Percentiles rank a stretch among this genome's conserved stretches.
These are phyloP conservation scores for Scophthalmus maximus DNA, from an alignment of 2,113 vertebrate species.

Conservation along the genomic window DNA sequence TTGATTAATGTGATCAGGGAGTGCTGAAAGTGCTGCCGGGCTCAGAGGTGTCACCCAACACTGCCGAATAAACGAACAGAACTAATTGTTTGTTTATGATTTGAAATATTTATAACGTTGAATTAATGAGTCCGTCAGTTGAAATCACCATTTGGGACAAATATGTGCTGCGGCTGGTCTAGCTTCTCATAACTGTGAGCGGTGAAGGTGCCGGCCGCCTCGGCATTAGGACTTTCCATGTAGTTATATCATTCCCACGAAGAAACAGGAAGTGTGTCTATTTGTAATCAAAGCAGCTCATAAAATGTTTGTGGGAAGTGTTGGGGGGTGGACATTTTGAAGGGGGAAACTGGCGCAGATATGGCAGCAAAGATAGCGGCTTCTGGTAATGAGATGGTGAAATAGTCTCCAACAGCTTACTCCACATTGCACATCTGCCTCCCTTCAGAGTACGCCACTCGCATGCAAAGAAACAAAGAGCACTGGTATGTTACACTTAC, in stretches of 20 bases:
- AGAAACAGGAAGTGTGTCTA: constrained; percentile 40
- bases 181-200: constrained; percentile 4
- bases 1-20: constrained; percentile 82
- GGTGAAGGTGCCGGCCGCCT: neutral
- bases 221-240: constrained; percentile 40
- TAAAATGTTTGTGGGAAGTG: constrained; percentile 49
- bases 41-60: constrained; percentile 64
- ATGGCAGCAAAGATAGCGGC: constrained; percentile 41
- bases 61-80: constrained; percentile 73
- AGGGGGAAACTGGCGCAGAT: constrained; percentile 29
- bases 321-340: constrained; percentile 63
- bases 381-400: constrained; percentile 64
- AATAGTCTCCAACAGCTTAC: constrained; percentile 53
- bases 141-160: constrained; percentile 54
- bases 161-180: constrained; percentile 20
- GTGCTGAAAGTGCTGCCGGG: constrained; percentile 64
- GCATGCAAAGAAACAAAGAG: constrained; percentile 31
- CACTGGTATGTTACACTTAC: constrained; percentile 10
- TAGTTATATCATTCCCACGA: constrained; percentile 51
- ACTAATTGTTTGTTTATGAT: constrained; percentile 81
- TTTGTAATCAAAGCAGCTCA: constrained; percentile 63
- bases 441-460: constrained; percentile 22
- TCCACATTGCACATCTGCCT: constrained; percentile 42
- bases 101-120: constrained; percentile 73
- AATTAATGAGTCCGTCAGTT: constrained; percentile 51